A percentile compares a stretch with the other conserved stretches of the same genome.
Evolutionary conservation across 2,113 vertebrate species (phyloP).

Genomic region (Willisornis vidua): DNA sequence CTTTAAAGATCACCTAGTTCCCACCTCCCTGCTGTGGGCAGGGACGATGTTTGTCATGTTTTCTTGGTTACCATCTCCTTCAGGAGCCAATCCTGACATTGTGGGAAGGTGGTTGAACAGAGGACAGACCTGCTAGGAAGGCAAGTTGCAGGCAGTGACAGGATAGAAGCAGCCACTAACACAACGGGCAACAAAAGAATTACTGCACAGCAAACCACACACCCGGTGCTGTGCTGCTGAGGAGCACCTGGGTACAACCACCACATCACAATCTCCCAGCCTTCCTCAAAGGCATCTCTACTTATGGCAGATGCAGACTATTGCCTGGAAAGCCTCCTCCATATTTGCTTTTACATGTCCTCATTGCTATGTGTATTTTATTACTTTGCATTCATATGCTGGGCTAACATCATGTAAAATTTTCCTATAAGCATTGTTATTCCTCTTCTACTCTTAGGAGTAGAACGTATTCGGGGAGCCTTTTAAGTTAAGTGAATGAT

Average conservation of each 20-base stretch:
- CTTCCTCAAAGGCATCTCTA: not conserved
- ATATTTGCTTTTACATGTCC: not conserved
- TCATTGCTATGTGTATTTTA: not conserved
- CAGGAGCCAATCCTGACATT: not conserved
- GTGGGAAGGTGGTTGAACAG: not conserved
- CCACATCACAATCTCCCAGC: not conserved
- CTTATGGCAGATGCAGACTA: not conserved
- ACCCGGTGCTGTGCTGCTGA: not conserved
- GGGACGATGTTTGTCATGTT: not conserved
- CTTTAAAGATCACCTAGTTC: not conserved
- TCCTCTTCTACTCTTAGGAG: not conserved
- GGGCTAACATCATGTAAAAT: not conserved
- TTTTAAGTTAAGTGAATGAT: not conserved
- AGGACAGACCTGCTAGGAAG: not conserved
- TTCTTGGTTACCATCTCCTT: not conserved
- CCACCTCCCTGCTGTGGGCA: not conserved
- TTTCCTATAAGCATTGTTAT: not conserved
- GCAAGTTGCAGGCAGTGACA: not conserved
- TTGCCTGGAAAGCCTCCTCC: not conserved
- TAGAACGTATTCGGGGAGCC: not conserved
- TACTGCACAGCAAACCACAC: not conserved
- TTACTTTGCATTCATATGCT: not conserved
- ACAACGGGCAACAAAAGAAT: not conserved
- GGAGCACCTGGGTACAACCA: not conserved
- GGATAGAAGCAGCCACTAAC: not conserved